A percentile compares a stretch with the other conserved stretches of the same genome.
phyloP scores from a whole-genome alignment of 2,113 vertebrate genomes.

The Alethe diademata region DNA sequence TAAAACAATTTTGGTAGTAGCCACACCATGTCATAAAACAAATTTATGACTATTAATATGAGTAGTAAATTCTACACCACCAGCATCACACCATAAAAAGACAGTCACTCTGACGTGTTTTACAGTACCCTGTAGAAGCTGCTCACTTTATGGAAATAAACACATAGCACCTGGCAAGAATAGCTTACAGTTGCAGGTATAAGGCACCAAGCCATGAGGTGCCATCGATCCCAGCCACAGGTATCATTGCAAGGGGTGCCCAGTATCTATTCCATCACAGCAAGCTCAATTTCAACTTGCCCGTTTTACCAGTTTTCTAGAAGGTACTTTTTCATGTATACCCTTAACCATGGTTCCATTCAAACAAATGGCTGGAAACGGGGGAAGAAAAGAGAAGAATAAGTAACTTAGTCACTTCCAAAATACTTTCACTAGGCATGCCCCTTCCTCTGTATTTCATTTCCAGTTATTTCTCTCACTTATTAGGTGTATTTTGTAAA shows the following conservation, averaged over 20 bases:
- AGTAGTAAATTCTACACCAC: not conserved
- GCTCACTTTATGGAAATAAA: rapidly evolving
- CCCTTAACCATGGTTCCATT: not conserved
- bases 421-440: not conserved
- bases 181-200: not conserved
- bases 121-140: not conserved
- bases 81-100: not conserved
- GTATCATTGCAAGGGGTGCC: not conserved
- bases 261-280: not conserved
- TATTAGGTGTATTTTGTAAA: not conserved
- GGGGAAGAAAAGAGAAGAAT: too few relatives aligned
- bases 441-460: not conserved
- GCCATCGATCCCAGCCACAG: not conserved
- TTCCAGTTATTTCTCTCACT: not conserved
- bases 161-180: not conserved
- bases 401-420: not conserved
- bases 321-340: not conserved
- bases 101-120: not conserved
- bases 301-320: not conserved
- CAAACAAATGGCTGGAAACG: not conserved
- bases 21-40: not conserved
- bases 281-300: not conserved
- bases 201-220: not conserved
- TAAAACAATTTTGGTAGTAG: not conserved
- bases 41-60: not conserved